Base-by-base conservation (phyloP, 2,888 invertebrate genomes). In the Synanthedon formicaeformis region DNA sequence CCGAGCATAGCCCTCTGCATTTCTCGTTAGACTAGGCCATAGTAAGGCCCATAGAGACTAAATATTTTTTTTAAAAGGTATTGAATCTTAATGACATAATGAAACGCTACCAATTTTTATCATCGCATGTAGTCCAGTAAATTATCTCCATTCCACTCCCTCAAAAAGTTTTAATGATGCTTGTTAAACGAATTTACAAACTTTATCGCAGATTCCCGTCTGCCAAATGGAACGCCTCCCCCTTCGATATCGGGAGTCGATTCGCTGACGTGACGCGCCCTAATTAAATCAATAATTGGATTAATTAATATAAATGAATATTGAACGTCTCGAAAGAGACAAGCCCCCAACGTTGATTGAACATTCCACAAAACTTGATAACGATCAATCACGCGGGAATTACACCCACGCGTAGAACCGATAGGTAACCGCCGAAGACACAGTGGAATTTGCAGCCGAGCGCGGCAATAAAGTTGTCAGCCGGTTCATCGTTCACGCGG, bases 251-350 rank as follows among this genome's bases (percentile, higher is more conserved):
- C 14, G 45, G 45, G 45, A 45, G 45, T 14, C 51, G 52, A 40
- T 13, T 40, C 52, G 41, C 54, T 57, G 62, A 57, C 56, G 52
- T 54, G 61, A 54, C 56, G 53, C 52, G 55, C 59, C 56, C 55
- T 62, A 62, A 64, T 59, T 58, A 57, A 66, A 59, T 65, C 64
- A 61, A 65, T 59, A 65, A 62, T 50, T 41, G 56, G 58, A 64
- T 62, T 63, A 61, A 69, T 65, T 64, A 67, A 59, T 59, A 58
- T 58, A 56, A 64, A 66, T 68, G 69, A 67, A 58, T 58, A 60
- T 63, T 57, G 58, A 65, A 58, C 61, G 62, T 59, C 63, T 62
- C 51, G 54, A 60, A 59, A 58, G 60, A 57, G 51, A 45, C 45
- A 13, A n/a, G 45, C 45, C 14, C 34, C 13, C 54, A 63, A 60